phyloP scores from a whole-genome alignment of 2,113 vertebrate genomes.

The Datnioides undecimradiatus region DNA sequence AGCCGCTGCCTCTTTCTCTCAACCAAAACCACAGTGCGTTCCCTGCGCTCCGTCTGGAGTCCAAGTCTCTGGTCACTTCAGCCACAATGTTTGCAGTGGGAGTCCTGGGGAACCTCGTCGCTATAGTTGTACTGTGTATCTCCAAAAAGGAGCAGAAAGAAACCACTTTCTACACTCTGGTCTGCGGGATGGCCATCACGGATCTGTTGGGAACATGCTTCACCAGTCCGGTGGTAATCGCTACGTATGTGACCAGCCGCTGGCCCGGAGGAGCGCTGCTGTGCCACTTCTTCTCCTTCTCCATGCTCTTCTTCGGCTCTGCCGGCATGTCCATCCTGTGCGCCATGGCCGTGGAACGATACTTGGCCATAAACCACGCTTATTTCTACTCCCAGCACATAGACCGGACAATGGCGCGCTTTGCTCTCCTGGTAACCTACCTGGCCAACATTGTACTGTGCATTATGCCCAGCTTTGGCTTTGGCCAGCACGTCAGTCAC shows the following conservation, averaged over 20 bases:
- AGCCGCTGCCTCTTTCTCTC: conserved; percentile 47
- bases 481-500: conserved; percentile 82
- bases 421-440: conserved; percentile 80
- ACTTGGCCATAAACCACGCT: conserved; percentile 86
- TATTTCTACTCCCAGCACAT: conserved; percentile 86
- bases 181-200: conserved; percentile 87
- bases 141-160: conserved; percentile 87
- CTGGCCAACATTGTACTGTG: conserved; percentile 81
- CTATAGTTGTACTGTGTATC: conserved; percentile 84
- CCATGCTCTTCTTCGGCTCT: conserved; percentile 88
- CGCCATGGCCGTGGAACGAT: conserved; percentile 87
- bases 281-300: conserved; percentile 88
- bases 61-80: conserved; percentile 81
- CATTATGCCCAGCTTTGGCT: conserved; percentile 85
- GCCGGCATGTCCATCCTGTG: conserved; percentile 87
- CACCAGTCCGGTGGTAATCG: conserved; percentile 88
- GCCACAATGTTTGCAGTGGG: conserved; percentile 86
- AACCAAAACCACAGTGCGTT: conserved; percentile 61
- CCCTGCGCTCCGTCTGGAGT: conserved; percentile 77
- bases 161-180: conserved; percentile 87
- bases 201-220: conserved; percentile 87
- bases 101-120: conserved; percentile 86
- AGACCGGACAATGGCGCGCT: conserved; percentile 81
- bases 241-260: conserved; percentile 80
- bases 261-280: conserved; percentile 85